Evolutionary conservation across 2,113 vertebrate species (phyloP), one percentile per base, ranked within the genome.

Genomic region (Chaenocephalus aceratus): DNA sequence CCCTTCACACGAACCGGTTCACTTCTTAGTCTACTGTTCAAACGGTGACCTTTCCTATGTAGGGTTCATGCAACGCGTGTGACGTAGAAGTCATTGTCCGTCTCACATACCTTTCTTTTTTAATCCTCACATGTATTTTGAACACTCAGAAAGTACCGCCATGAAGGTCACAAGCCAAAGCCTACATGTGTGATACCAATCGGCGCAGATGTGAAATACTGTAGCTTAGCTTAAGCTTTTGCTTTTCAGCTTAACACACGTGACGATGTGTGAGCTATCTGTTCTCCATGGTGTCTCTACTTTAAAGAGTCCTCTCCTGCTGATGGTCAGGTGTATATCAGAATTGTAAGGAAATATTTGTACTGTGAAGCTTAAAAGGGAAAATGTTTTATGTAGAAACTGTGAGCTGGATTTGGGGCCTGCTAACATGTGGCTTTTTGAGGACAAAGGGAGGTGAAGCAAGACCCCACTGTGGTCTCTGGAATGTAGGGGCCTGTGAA

Each of bases 151-250:
- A 30, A 46, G 52, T 2, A 49, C 10, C 46, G 5, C 2, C 9
- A 21, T 66, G 67, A 73, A 4, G 82, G 79, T 89, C 76, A 73
- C 61, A 61, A 72, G 0, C 2, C 11, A 1, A 1, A 3, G 10
- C 61, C 66, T 82, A 30, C 51, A 41, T 41, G 36, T 44, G 30
- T 11, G 53, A 7, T 68, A 60, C 0, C 46, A 82, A 66, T 82
- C 87, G 53, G 64, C 15, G 44, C 70, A 72, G 56, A 72, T 77
- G 82, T 46, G 71, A 70, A 18, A 70, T 59, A 12, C 56, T 36
- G 21, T 41, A 79, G 71, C 74, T 72, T 49, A 79, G 16, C 60
- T 56, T 72, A 74, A 75, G 69, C 82, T 23, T 36, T 62, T 68
- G 48, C 64, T 36, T 60, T 59, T 54, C n/a, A n/a, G 82, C 51